Base-by-base conservation (phyloP, 2,113 vertebrate species). In the Sorex fumeus region DNA sequence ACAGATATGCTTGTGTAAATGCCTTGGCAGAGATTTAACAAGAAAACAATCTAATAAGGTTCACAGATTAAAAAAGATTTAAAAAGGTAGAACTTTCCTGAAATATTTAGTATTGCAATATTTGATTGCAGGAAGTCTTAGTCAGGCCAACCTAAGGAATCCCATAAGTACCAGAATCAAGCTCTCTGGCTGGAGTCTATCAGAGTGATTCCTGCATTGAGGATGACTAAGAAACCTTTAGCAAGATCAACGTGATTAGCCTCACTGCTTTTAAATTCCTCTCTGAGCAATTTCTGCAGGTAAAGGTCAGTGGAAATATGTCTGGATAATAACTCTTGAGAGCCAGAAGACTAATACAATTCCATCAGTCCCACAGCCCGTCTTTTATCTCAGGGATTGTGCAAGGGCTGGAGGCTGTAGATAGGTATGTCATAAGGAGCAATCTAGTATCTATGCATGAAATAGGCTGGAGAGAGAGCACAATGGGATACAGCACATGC, bases 311-410 rank as follows among this genome's bases (percentile, higher is more conserved):
- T 57, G 47, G 30, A 83, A 86, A 84, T 6, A 83, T 40, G 53
- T 21, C 32, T 75, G 80, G 77, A 57, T 85, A 87, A 70, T 62
- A 23, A 87, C 30, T 83, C 66, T 50, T 71, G 19, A 91, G 45
- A 47, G 19, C 40, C 79, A 74, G 84, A 86, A 91, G 60, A 74
- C 19, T 36, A 70, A 75, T 53, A 28, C n/a, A 76, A 83, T 89
- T 66, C 66, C 83, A 74, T 69, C 67, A 91, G 32, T 80, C 57
- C 66, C 57, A 32, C 25, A 45, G n/a, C 76, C 36, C 23, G 40
- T n/a, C 10, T 77, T 43, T 90, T 72, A 90, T 87, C 69, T 84
- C 60, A 80, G 62, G 47, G 40, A 66, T n/a, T 91, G 36, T 76
- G 72, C 92, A 88, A 92, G 83, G 13, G 18, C n/a, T 90, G 57